phyloP scores from a whole-genome alignment of 1,140 invertebrate genomes.

The Trissolcus basalis region DNA sequence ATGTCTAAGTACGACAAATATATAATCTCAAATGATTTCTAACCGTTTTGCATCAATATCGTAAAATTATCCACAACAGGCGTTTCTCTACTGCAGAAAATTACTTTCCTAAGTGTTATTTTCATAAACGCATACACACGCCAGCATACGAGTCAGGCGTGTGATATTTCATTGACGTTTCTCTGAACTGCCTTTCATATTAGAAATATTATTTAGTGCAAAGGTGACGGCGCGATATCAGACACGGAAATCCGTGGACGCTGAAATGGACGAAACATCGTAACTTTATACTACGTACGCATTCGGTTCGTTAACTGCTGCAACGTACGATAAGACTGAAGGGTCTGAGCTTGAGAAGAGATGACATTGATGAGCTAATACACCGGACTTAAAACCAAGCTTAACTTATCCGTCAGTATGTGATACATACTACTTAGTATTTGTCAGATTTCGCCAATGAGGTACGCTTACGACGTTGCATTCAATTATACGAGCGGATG shows the following conservation, averaged over 20 bases:
- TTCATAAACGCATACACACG: background rate
- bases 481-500: slow-evolving; percentile 14
- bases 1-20: slow-evolving; percentile 75
- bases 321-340: slow-evolving; percentile 74
- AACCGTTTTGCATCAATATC: slow-evolving; percentile 50
- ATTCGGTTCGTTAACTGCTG: slow-evolving; percentile 67
- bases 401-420: slow-evolving; percentile 75
- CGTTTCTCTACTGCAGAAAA: too few species aligned
- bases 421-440: slow-evolving; percentile 73
- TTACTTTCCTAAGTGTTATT: slow-evolving; percentile 20
- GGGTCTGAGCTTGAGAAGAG: slow-evolving; percentile 71
- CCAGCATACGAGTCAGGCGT: background rate
- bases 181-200: slow-evolving; percentile 7
- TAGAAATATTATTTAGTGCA: slow-evolving; percentile 32
- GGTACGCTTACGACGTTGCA: slow-evolving; percentile 31
- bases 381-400: slow-evolving; percentile 73
- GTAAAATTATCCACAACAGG: slow-evolving; percentile 31
- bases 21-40: slow-evolving; percentile 57
- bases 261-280: slow-evolving; percentile 53
- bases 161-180: slow-evolving; percentile 35
- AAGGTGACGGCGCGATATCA: slow-evolving; percentile 61
- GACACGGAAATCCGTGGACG: slow-evolving; percentile 68
- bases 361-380: slow-evolving; percentile 76
- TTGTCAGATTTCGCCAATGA: slow-evolving; percentile 58
- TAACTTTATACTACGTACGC: slow-evolving; percentile 55